Evolutionary conservation across 1,140 invertebrate genomes (phyloP), one percentile per base, ranked within the genome.

Genomic region (Neotoxoptera formosana): DNA sequence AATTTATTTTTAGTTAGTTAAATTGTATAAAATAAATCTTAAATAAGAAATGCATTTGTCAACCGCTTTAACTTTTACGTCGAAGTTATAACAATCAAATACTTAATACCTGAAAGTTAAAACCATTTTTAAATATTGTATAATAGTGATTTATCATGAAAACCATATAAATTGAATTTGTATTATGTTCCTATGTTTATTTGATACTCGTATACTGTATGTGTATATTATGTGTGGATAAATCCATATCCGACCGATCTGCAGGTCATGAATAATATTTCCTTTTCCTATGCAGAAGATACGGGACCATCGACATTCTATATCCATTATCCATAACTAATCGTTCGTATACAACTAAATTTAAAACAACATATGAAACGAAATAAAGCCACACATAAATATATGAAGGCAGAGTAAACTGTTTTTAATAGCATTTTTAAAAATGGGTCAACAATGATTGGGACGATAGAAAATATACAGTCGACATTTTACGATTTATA

Each of bases 41-140:
- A 30, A 30, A 25, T 60, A 30, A 25, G 25, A 60, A 9, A 60
- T 60, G 25, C 56, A 60, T 60, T 60, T 30, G 51, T 11, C 7
- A 60, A 60, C 56, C 25, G 2, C 25, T 60, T 60, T 11, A 11
- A 60, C 25, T 0, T 30, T 60, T 9, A 25, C 8, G 25, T 60
- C 8, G 21, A 25, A 9, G 56, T 30, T 60, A n/a, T n/a, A 30
- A 60, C 25, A 30, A 60, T 60, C 11, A 30, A 60, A 60, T 60
- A 60, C 48, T 51, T 14, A 4, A 53, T 7, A 53, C 20, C 53
- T 34, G 20, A 53, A 88, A 53, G 53, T 88, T 83, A 36, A 83
- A 83, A 83, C 48, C n/a, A 21, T 76, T 91, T 91, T 25, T 47
- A 83, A 91, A 91, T 76, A 81, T 76, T 81, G 30, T 91, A 83